Base-by-base conservation (phyloP, 2,888 invertebrate species). In the Pyrgus malvae region DNA sequence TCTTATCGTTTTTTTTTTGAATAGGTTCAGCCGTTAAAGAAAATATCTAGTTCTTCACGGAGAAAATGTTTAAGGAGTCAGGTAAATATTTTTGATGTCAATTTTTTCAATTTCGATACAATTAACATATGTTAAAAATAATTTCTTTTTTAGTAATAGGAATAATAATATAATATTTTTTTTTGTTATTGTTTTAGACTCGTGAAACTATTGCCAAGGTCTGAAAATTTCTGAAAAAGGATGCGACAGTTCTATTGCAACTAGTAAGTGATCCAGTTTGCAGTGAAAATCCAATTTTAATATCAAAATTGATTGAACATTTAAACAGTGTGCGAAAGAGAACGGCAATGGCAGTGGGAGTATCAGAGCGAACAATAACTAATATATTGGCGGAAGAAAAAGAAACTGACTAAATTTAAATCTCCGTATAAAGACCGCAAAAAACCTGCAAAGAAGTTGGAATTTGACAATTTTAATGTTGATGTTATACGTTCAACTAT, bases 361-460 rank as follows among this genome's bases (percentile, higher is more conserved):
- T 55, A 50, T 58, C 55, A 42, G 55, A 55, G 49, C 40, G 57
- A 42, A 58, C 55, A 46, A 46, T 58, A 16, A 58, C 58, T 51
- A 51, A 48, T 48, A 55, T 58, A 58, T 48, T 58, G 48, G 42
- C 46, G 23, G 55, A 57, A 54, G 45, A 41, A 54, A 57, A 35
- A 49, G 33, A 53, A 57, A 12, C 49, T 49, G 56, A 42, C 48
- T 42, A 48, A 38, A 46, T 53, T 53, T 42, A 57, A 53, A 53
- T 48, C 56, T 46, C 56, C 56, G 50, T 8, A 56, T 40, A 56
- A 50, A 56, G 41, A 46, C 41, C 50, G 56, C 4, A 56, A 56
- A 46, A 48, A 56, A 48, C 48, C 51, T 51, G 2, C 14, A 23
- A 56, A 50, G 45, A 37, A 48, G 50, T 42, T 51, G n/a, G 50